Evolutionary conservation across 2,113 vertebrate species (phyloP).

Genomic region (Furnarius figulus): DNA sequence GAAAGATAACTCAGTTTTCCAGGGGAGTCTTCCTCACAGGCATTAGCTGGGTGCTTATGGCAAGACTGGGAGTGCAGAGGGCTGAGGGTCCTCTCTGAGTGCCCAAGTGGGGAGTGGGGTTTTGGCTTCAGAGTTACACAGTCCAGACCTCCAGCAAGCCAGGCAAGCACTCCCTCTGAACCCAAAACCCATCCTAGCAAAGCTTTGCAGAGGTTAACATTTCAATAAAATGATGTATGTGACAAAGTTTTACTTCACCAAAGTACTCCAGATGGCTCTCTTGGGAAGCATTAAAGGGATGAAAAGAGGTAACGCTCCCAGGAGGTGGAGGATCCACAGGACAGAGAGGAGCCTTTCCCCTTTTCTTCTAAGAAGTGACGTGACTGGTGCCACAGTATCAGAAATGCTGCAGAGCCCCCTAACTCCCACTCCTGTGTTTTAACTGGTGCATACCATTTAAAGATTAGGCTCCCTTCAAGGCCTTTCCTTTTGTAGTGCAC

Average conservation of each 20-base stretch:
- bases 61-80: background rate
- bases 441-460: slow-evolving; percentile 30
- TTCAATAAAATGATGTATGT: background rate
- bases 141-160: background rate
- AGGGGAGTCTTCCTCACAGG: background rate
- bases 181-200: background rate
- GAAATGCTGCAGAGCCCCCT: slow-evolving; percentile 16
- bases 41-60: background rate
- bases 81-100: background rate
- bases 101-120: background rate
- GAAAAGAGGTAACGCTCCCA: background rate
- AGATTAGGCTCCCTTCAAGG: slow-evolving; percentile 53
- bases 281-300: background rate
- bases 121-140: background rate
- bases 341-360: background rate
- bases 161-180: background rate
- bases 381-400: slow-evolving; percentile 53
- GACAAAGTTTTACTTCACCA: background rate
- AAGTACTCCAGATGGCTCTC: background rate
- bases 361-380: background rate
- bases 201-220: background rate
- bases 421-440: slow-evolving; percentile 51
- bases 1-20: background rate
- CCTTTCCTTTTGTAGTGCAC: slow-evolving; percentile 49
- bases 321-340: slow-evolving; percentile 10